Conservation (phyloP, 1,140 invertebrate species). For the Asbolus verrucosus region DNA sequence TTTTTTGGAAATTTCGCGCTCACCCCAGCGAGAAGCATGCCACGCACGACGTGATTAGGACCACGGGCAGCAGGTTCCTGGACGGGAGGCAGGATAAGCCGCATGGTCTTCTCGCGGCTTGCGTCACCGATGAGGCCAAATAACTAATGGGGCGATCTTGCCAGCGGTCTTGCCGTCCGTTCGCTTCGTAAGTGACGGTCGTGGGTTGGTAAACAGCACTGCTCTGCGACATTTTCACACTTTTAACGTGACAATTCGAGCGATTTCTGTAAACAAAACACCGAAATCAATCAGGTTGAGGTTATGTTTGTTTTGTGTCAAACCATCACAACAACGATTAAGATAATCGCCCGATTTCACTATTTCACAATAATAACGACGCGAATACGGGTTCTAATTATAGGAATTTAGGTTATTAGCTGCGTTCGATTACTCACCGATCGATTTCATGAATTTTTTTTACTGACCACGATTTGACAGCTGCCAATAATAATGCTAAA, state of each 20-base stretch:
- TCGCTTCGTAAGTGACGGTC: constrained; percentile 75
- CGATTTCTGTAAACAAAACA: not conserved
- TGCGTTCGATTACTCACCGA: constrained; percentile 3
- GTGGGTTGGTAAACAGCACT: constrained; percentile 79
- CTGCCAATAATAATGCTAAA: not conserved
- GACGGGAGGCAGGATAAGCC: constrained; percentile 58
- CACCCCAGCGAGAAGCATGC: constrained; percentile 59
- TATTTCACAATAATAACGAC: constrained; percentile 5
- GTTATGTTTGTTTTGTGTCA: constrained; percentile 22
- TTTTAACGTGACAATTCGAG: not conserved
- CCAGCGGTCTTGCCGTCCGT: constrained; percentile 64
- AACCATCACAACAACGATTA: constrained; percentile 4
- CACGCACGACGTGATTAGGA: constrained; percentile 58
- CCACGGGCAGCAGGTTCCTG: constrained; percentile 54
- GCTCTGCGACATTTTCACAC: constrained; percentile 69
- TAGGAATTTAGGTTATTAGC: constrained; percentile 7
- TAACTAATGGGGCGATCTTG: constrained; percentile 69
- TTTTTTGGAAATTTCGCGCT: not conserved
- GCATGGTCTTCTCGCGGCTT: constrained; percentile 66
- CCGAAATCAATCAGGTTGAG: not conserved
- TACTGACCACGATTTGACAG: constrained; percentile 13
- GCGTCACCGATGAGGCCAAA: constrained; percentile 69
- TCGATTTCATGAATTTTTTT: not conserved
- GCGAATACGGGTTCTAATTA: constrained; percentile 10
- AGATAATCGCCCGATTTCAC: constrained; percentile 19